phyloP scores from a whole-genome alignment of 2,113 vertebrate species.

The Pachyramphus minor region DNA sequence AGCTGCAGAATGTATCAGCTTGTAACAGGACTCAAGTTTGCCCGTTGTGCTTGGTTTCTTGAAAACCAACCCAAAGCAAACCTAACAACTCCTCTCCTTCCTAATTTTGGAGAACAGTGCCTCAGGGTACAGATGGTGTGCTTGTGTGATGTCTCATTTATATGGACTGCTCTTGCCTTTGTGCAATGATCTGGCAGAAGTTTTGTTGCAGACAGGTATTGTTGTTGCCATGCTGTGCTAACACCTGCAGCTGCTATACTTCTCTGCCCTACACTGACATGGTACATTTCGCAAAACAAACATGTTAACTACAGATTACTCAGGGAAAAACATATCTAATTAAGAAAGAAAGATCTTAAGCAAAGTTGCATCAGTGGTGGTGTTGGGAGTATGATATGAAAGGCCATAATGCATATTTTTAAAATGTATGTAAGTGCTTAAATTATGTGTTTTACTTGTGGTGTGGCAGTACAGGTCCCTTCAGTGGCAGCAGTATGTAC shows the following conservation, averaged over 20 bases:
- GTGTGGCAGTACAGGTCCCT: background rate
- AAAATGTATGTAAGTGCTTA: background rate
- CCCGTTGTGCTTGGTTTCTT: background rate
- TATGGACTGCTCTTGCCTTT: background rate
- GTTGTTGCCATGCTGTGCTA: background rate
- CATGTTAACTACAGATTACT: background rate
- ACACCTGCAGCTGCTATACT: background rate
- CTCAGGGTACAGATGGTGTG: background rate
- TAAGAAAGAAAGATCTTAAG: background rate
- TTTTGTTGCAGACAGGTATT: background rate
- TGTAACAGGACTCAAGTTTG: background rate
- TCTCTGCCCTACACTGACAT: background rate
- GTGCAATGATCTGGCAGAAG: background rate
- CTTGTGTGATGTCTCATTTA: background rate
- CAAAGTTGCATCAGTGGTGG: background rate
- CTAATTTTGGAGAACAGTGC: background rate
- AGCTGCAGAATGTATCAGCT: background rate
- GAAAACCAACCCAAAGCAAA: background rate
- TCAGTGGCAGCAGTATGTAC: background rate
- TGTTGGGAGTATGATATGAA: background rate
- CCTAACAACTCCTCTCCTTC: background rate
- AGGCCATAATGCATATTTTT: background rate
- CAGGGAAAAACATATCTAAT: background rate
- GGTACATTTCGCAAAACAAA: background rate
- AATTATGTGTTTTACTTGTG: background rate